Base-by-base conservation (phyloP, 2,888 invertebrate genomes). In the Aricia artaxerxes region DNA sequence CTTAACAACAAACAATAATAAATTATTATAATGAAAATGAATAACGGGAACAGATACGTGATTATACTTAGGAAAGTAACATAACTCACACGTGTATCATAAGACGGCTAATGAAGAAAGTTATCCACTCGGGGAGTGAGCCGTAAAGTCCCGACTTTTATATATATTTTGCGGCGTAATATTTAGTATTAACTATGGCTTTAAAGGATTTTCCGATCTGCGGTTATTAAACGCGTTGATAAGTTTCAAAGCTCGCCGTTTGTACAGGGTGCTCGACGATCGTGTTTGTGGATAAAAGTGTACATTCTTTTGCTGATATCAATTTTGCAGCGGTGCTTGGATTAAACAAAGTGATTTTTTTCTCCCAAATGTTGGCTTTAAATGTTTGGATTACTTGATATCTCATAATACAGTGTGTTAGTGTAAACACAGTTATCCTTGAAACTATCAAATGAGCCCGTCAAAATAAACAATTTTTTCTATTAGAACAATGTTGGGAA, bases 221-320 rank as follows among this genome's bases (percentile, higher is more conserved):
- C 84, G 81, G 86, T 87, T 87, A 87, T 88, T 88, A 87, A 88
- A 87, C 87, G 85, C 82, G 80, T 82, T 85, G 85, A 87, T 88
- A 87, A 87, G 84, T 88, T 87, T 84, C 82, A 82, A 84, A 85
- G 80, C 80, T 80, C 81, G 79, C 78, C 78, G 69, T 76, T 69
- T 80, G 61, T 77, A 78, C 61, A 61, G 73, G 57, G 64, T 69
- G 77, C 44, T 61, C 31, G 53, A 44, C 49, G 77, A 38, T 72
- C 31, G 73, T 60, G 60, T 75, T 73, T 73, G 57, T 53, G 31
- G 16, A 60, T 49, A n/a, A 40, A 6, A 7, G 11, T 4, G 24
- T 44, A 44, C n/a, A 44, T 49, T 31, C 73, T 75, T 75, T 75
- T 24, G 49, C 24, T 75, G 49, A 4, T 44, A 40, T 73, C 40